phyloP scores from a whole-genome alignment of 2,888 invertebrate genomes.

The Rhimphoctona megacephalus region DNA sequence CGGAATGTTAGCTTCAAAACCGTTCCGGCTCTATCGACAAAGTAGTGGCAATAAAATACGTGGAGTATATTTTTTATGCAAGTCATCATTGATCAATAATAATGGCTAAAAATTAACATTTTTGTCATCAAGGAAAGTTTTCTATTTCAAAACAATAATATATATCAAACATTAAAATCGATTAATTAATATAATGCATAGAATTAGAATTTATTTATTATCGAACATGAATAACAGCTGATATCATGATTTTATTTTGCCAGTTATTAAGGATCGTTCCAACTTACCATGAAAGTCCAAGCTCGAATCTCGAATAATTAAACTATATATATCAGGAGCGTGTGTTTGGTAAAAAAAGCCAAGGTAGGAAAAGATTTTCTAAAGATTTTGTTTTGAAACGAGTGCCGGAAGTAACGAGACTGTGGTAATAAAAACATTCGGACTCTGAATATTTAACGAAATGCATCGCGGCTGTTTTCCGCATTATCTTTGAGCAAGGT shows the following conservation, averaged over 20 bases:
- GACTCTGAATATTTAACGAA: slow-evolving; percentile 57
- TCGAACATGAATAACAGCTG: no score
- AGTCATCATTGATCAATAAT: neutral
- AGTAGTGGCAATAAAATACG: neutral
- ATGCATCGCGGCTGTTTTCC: slow-evolving; percentile 14
- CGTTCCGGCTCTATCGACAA: neutral
- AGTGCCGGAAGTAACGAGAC: neutral
- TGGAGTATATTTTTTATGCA: neutral
- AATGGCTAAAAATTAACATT: neutral
- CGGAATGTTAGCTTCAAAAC: neutral
- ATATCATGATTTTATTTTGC: neutral
- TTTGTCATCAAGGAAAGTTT: neutral
- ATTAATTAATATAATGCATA: no score
- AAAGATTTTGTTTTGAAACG: neutral
- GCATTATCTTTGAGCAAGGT: slow-evolving; percentile 58
- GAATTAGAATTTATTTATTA: no score
- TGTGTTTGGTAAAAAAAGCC: neutral
- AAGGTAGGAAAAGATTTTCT: neutral
- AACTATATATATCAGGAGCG: neutral
- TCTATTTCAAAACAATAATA: no score
- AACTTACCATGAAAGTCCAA: neutral
- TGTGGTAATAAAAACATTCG: slow-evolving; percentile 27
- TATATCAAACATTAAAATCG: no score
- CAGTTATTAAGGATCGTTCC: neutral
- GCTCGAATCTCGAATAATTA: neutral